Base-by-base conservation (phyloP, 1,140 invertebrate species). In the Drosophila ambigua region DNA sequence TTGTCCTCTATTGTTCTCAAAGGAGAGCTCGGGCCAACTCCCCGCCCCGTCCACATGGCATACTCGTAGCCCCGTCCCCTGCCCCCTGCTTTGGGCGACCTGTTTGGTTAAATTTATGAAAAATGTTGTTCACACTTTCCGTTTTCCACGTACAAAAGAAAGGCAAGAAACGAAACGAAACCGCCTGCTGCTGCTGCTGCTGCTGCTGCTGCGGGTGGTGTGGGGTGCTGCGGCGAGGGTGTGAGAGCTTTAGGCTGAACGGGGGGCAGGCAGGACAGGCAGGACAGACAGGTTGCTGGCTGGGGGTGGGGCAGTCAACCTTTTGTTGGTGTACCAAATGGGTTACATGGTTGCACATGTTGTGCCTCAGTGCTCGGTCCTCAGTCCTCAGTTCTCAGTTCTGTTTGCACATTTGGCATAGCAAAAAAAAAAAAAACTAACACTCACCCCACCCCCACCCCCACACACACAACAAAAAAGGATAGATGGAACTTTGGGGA, bases 121-220 rank as follows among this genome's bases (percentile, higher is more conserved):
- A 91, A 91, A 89, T 91, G 81, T 85, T 91, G 81, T 91, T 91
- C 89, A 90, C 89, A 91, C 89, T 91, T 90, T 71, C 68, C 63
- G 72, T 50, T 65, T 13, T 46, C 35, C 43, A 44, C 13, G 20
- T 50, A 39, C 28, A 52, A 39, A 49, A 53, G 43, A 39, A 44
- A 53, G 43, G 48, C 28, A 44, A 28, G 41, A 24, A 31, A 31
- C 48, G 66, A 55, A 41, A 35, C 39, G 49, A 39, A 46, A 68
- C 28, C 5, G 8, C 15, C 44, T n/a, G n/a, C 62, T 45, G 54
- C 67, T 45, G 53, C 67, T 71, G 67, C 55, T 65, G 39, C 46
- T 24, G 23, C 23, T 24, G 23, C 23, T 20, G 1, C 1, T 20
- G 20, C 20, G 20, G 20, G 20, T 20, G 20, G 20, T 20, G 20